Percentiles rank a stretch among this genome's conserved stretches.
phyloP scores from a whole-genome alignment of 2,113 vertebrate genomes.

The Galeopterus variegatus region DNA sequence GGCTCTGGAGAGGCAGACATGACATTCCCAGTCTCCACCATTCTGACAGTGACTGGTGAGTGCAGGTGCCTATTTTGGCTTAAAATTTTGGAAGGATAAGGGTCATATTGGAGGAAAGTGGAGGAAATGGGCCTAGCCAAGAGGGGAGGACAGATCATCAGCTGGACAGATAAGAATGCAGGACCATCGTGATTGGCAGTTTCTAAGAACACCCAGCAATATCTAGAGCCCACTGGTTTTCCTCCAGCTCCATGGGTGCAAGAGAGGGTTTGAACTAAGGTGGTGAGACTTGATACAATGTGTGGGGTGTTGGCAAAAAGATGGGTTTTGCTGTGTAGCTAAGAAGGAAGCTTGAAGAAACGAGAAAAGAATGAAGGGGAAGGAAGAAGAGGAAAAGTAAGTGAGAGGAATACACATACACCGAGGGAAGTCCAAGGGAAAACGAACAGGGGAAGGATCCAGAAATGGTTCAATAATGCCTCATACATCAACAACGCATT shows the following conservation, averaged over 20 bases:
- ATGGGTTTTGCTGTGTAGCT: not conserved
- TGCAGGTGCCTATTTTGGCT: not conserved
- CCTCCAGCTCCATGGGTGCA: not conserved
- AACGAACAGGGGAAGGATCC: not conserved
- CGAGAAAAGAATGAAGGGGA: not conserved
- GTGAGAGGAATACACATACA: not conserved
- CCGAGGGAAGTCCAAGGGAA: not conserved
- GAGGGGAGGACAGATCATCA: not conserved
- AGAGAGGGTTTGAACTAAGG: not conserved
- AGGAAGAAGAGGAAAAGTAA: not conserved
- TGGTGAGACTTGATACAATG: not conserved
- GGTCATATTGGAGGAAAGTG: not conserved
- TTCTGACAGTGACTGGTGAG: slow-evolving; percentile 37
- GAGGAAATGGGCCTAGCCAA: not conserved
- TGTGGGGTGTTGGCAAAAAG: not conserved
- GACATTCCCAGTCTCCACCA: slow-evolving; percentile 6
- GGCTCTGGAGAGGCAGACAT: slow-evolving; percentile 6
- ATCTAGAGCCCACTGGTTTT: not conserved
- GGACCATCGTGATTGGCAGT: not conserved
- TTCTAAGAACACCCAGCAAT: not conserved
- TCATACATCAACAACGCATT: not conserved
- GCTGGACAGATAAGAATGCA: not conserved
- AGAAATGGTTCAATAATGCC: not conserved
- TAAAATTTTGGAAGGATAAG: not conserved
- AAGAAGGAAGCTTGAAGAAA: not conserved